Base-by-base conservation (phyloP, 2,797 vertebrate genomes). In the Alosa sapidissima region DNA sequence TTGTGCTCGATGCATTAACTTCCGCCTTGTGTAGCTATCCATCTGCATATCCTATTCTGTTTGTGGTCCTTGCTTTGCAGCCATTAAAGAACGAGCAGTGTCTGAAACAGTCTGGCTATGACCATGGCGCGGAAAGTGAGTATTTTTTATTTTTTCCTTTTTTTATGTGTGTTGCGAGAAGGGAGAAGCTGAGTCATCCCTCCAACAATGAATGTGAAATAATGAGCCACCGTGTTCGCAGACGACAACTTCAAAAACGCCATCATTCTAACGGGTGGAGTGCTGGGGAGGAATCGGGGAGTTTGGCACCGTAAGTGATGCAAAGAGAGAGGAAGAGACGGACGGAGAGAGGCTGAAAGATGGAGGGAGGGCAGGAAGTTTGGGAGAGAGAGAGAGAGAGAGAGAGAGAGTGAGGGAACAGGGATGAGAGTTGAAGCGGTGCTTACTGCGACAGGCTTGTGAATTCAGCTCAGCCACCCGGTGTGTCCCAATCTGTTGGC, bases 401-500 rank as follows among this genome's bases (percentile, higher is more conserved):
- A 60, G 36, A 65, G 24, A 36, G 65, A 72, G 28, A 36, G 28
- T 13, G 10, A 68, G 13, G 33, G 65, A 24, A 60, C 58, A 24
- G 3, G 33, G 65, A 11, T 36, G 65, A 36, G 36, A 36, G 36
- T 72, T 3, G 33, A 72, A 55, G 87, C 88, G 91, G 90, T 91
- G 87, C 90, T 62, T 83, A 49, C 81, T 89, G 89, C 36, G 75
- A 33, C 47, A 28, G n/a, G 85, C 49, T 85, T 86, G 85, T 86
- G 83, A 3, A 33, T 62, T 83, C 49, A 55, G 41, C 68, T 62
- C 11, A 65, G 82, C 90, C 92, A 92, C 92, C 90, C 81, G 88
- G 89, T 5, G 89, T 82, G 91, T 91, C 92, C 88, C 92, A 93
- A 90, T 94, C 92, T 94, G 92, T 91, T 92, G 90, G 82, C 87